Percentiles rank a stretch among this genome's conserved stretches.
Evolutionary conservation across 2,888 invertebrate genomes (phyloP).

Genomic region (Tenodera sinensis): DNA sequence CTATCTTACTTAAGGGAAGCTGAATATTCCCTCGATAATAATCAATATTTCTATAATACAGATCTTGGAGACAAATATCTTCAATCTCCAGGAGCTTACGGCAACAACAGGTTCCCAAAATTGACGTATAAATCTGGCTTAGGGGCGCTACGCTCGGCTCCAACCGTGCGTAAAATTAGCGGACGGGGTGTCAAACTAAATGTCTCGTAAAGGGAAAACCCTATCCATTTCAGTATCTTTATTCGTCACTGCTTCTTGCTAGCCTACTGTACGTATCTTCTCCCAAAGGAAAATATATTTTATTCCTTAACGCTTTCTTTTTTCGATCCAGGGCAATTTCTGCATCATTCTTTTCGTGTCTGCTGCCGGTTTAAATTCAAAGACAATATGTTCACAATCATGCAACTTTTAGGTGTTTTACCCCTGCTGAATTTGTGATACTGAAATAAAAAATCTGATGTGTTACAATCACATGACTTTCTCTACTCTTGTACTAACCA

Average conservation of each 20-base stretch:
- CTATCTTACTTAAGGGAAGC: neutral
- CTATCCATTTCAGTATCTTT: neutral
- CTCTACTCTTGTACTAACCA: no score
- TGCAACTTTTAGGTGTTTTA: no score
- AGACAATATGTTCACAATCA: no score
- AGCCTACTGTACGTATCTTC: neutral
- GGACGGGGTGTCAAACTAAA: neutral
- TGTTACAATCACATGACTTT: no score
- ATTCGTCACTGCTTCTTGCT: neutral
- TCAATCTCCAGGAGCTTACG: neutral
- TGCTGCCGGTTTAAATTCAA: no score
- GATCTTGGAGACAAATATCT: neutral
- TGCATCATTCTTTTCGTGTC: no score
- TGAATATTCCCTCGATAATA: neutral
- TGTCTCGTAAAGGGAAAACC: neutral
- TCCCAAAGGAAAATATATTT: neutral
- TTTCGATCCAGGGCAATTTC: no score
- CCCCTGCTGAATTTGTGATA: no score
- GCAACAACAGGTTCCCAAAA: neutral
- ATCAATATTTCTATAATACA: neutral
- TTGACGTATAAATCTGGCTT: neutral
- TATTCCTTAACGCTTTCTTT: no score
- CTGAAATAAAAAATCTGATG: no score
- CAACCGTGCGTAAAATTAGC: neutral
- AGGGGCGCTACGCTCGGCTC: neutral